Evolutionary conservation across 2,797 vertebrate genomes (phyloP).

Genomic region (Sebastes cheni): DNA sequence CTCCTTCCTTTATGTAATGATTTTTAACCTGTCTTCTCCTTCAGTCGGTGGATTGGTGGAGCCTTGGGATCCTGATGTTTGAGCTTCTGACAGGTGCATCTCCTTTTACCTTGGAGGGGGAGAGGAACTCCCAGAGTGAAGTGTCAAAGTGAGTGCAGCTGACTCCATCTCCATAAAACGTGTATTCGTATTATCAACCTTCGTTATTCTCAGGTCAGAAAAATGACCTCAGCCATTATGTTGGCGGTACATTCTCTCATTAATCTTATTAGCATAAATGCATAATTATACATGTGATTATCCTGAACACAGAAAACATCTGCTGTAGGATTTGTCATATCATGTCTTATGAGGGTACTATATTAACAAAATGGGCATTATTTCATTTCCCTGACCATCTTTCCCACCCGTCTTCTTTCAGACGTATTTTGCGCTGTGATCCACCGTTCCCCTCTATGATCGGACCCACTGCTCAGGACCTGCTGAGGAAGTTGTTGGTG

Average conservation of each 20-base stretch:
- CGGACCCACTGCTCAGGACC: conserved; percentile 87
- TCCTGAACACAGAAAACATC: not conserved
- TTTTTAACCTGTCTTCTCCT: not conserved
- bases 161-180: not conserved
- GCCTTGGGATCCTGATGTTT: conserved; percentile 92
- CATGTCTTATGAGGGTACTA: not conserved
- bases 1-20: not conserved
- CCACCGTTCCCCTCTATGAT: conserved; percentile 91
- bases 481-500: conserved; percentile 88
- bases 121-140: conserved; percentile 92
- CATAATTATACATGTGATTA: not conserved
- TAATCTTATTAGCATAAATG: not conserved
- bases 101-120: conserved; percentile 93
- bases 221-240: not conserved
- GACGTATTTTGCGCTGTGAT: conserved; percentile 92
- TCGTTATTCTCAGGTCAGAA: not conserved
- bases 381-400: not conserved
- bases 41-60: conserved; percentile 96
- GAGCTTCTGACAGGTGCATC: conserved; percentile 93
- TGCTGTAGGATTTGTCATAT: not conserved
- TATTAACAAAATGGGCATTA: not conserved
- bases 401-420: conserved; percentile 40
- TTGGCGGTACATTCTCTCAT: not conserved
- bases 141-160: conserved; percentile 88
- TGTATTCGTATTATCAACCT: not conserved